A percentile compares a stretch with the other conserved stretches of the same genome.
Conservation (phyloP, 2,113 vertebrate species). For the Austrofundulus limnaeus region DNA sequence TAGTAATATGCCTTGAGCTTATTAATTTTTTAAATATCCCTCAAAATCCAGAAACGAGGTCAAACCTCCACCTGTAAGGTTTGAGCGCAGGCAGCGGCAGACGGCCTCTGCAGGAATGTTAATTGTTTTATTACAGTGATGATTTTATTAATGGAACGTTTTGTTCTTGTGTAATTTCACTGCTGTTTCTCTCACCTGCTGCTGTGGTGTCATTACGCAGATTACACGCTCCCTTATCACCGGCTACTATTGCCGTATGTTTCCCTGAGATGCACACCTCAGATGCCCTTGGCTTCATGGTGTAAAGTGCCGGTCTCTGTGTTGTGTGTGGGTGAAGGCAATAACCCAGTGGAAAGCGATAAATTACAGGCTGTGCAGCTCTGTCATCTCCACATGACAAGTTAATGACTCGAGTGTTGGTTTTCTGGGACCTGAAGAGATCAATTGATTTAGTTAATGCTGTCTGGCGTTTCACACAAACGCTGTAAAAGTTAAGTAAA, state of each 20-base stretch:
- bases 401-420: conserved; percentile 30
- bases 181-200: conserved; percentile 11
- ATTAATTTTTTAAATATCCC: no score
- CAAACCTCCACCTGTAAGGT: no score
- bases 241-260: conserved; percentile 26
- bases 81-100: background rate
- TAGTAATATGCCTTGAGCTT: conserved; percentile 57
- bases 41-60: no score
- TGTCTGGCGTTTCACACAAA: conserved; percentile 1
- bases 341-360: conserved; percentile 48
- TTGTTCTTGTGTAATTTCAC: conserved; percentile 18
- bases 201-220: conserved; percentile 34
- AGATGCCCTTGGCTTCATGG: conserved; percentile 47
- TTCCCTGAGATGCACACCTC: conserved; percentile 38
- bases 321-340: conserved; percentile 33
- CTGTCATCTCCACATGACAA: conserved; percentile 30
- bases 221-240: conserved; percentile 48
- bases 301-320: conserved; percentile 27
- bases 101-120: conserved; percentile 25
- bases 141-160: conserved; percentile 6
- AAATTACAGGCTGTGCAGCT: conserved; percentile 38
- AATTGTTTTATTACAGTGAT: conserved; percentile 28
- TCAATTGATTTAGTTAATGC: conserved; percentile 14
- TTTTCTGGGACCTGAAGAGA: conserved; percentile 20
- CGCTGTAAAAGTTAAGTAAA: no score